A percentile compares a stretch with the other conserved stretches of the same genome.
These are phyloP conservation scores for Mormyrus lacerda DNA, from an alignment of 2,113 vertebrate genomes.

Conservation along the genomic window DNA sequence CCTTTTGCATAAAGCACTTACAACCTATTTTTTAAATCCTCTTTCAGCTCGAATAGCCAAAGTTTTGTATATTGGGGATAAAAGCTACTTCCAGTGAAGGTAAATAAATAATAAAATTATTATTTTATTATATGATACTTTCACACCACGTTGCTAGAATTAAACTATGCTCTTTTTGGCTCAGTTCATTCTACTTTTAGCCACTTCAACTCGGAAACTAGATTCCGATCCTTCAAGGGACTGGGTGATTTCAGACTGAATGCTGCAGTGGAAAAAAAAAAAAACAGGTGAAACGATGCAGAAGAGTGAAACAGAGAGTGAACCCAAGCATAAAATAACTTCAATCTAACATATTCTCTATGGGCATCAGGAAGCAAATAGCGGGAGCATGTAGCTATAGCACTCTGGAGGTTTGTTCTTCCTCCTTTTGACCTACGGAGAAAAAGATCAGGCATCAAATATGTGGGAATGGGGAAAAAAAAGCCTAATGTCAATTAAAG, in stretches of 20 bases:
- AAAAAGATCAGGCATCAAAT: conserved; percentile 57
- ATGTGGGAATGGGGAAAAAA: conserved; percentile 38
- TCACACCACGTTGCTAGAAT: background rate
- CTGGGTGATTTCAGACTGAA: conserved; percentile 53
- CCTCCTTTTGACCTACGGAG: conserved; percentile 59
- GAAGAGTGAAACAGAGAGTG: conserved; percentile 64
- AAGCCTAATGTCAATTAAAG: conserved; percentile 51
- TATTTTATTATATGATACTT: too few species aligned
- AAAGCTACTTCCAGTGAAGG: background rate
- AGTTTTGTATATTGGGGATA: background rate
- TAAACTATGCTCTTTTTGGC: background rate
- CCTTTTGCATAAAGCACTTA: background rate
- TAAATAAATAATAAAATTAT: background rate
- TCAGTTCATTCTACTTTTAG: conserved; percentile 46
- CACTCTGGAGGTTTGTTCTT: conserved; percentile 51
- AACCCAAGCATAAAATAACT: conserved; percentile 67
- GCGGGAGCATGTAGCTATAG: conserved; percentile 41
- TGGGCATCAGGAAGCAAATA: conserved; percentile 57
- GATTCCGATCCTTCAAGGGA: conserved; percentile 42
- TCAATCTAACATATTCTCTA: conserved; percentile 60
- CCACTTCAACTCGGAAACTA: conserved; percentile 37
- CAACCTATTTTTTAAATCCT: background rate
- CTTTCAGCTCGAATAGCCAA: background rate
- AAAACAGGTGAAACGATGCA: conserved; percentile 59
- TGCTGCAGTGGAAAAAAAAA: conserved; percentile 34